phyloP scores from a whole-genome alignment of 2,888 invertebrate genomes.

The Caenorhabditis japonica region DNA sequence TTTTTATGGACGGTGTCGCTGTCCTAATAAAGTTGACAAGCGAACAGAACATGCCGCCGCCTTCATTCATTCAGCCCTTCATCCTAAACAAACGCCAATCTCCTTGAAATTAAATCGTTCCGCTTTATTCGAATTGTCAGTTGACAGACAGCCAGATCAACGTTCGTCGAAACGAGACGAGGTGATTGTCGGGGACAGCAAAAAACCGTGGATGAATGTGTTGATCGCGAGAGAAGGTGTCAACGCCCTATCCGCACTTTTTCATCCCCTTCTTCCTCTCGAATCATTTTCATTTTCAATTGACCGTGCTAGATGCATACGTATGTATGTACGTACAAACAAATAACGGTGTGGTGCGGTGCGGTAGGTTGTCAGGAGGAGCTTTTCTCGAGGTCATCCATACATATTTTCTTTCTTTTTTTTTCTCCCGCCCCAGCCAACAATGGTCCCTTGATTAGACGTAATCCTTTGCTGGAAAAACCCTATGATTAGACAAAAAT shows the following conservation, averaged over 20 bases:
- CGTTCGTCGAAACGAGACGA: slow-evolving; percentile 20
- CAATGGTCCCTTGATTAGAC: slow-evolving; percentile 48
- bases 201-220: slow-evolving; percentile 35
- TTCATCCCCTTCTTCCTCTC: slow-evolving; percentile 12
- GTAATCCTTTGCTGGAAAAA: slow-evolving; percentile 21
- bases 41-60: neutral
- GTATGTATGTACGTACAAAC: slow-evolving; percentile 1
- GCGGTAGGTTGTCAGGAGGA: too few relatives aligned
- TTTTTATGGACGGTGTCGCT: neutral
- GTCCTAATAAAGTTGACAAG: slow-evolving; percentile 23
- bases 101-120: slow-evolving; percentile 42
- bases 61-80: neutral
- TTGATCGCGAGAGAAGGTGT: slow-evolving; percentile 15
- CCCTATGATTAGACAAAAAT: slow-evolving; percentile 31
- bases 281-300: slow-evolving; percentile 41
- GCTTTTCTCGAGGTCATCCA: too few relatives aligned
- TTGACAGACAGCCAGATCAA: slow-evolving; percentile 29
- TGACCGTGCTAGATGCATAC: slow-evolving; percentile 34
- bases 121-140: slow-evolving; percentile 44
- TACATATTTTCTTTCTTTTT: neutral
- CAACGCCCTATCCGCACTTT: neutral
- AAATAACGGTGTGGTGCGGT: too few relatives aligned
- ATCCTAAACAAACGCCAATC: slow-evolving; percentile 29
- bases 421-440: neutral
- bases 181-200: neutral